Evolutionary conservation across 2,797 vertebrate species (phyloP).

Genomic region (Bucorvus abyssinicus): DNA sequence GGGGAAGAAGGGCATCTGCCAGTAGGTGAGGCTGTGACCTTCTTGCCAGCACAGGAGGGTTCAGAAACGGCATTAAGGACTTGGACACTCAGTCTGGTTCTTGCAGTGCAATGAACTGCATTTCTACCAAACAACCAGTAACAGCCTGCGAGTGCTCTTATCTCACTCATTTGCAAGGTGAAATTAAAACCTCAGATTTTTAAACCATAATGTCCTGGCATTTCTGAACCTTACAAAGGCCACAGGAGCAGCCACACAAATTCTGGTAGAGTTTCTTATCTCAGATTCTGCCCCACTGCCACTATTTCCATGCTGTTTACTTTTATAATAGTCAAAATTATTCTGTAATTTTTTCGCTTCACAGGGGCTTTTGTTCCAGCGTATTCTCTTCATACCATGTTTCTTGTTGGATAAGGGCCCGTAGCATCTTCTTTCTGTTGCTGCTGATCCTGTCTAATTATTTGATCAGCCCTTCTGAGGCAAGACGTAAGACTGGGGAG

Average conservation of each 20-base stretch:
- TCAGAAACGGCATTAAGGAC: neutral
- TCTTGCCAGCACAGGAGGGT: neutral
- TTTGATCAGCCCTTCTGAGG: neutral
- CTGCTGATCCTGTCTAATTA: neutral
- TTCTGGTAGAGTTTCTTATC: neutral
- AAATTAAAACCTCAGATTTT: neutral
- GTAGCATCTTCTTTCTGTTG: neutral
- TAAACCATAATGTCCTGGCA: neutral
- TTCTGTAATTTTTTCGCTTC: neutral
- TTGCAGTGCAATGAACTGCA: neutral
- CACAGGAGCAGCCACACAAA: neutral
- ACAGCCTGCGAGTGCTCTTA: neutral
- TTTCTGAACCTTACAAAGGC: neutral
- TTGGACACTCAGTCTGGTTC: neutral
- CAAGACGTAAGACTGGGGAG: neutral
- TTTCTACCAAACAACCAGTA: neutral
- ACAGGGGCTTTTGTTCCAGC: neutral
- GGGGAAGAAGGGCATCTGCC: neutral
- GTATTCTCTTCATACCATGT: neutral
- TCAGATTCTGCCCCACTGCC: neutral
- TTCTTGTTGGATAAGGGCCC: neutral
- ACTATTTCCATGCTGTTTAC: neutral
- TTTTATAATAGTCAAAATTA: neutral
- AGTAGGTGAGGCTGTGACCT: neutral
- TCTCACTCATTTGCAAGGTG: neutral